Evolutionary conservation across 2,888 invertebrate genomes (phyloP), one percentile per base, ranked within the genome.

Genomic region (Drosophila meridiana): DNA sequence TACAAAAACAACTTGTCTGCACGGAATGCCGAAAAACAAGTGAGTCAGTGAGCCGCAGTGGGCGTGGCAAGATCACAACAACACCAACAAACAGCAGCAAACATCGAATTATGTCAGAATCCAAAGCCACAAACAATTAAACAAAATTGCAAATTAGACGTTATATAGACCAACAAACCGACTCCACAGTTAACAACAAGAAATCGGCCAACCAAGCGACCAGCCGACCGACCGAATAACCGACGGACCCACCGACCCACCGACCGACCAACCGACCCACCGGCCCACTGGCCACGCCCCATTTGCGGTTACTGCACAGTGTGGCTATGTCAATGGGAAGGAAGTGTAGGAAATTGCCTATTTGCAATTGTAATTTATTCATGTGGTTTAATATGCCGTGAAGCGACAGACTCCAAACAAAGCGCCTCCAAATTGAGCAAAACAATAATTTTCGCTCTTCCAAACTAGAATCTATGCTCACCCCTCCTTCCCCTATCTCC

Each of bases 281-380:
- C 30, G 36, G 47, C 60, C 50, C 20, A 57, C 64, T 58, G 68
- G 69, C 78, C 78, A 84, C 73, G 87, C 83, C 81, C 82, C 84
- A 82, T 74, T 87, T 87, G 83, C 73, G 76, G 73, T 71, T 80
- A 69, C 56, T 70, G 78, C 53, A 71, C 63, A 74, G 68, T 72
- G 60, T 68, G 58, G 57, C 73, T 74, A 74, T 69, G 76, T 65
- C 69, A 73, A 76, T 83, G 80, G 87, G 82, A 87, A 89, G 87
- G 87, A 87, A 87, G 89, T 89, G 89, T 79, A 83, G 87, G 87
- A 87, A 89, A 87, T 89, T 89, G 87, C 87, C 87, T 87, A 87
- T 89, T 89, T 89, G 89, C 89, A 87, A 87, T 89, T 89, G 89
- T 89, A 89, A 87, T 87, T 87, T 89, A 87, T 87, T 87, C 89